Conservation (phyloP, 1,140 invertebrate genomes). For the Platorchestia sp. region DNA sequence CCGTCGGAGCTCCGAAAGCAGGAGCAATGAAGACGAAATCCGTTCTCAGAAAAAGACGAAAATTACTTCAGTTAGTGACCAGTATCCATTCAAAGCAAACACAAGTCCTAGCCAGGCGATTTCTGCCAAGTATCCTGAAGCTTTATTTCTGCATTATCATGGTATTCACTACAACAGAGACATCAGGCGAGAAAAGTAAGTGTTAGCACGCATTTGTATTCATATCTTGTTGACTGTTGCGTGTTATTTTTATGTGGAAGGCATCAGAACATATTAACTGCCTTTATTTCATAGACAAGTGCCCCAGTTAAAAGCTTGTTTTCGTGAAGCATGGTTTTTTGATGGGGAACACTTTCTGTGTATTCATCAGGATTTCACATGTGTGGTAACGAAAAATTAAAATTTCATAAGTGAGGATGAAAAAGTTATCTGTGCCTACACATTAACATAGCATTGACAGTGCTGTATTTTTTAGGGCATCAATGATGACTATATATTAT, state of each 20-base stretch:
- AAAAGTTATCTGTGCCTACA: no score
- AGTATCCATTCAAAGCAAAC: constrained; percentile 40
- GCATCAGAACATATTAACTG: not conserved
- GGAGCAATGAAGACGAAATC: not conserved
- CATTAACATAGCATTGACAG: no score
- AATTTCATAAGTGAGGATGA: no score
- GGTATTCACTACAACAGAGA: constrained; percentile 24
- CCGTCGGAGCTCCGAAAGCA: not conserved
- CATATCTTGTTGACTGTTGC: not conserved
- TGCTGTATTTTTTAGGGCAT: no score
- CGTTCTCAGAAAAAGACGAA: not conserved
- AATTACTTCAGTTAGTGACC: not conserved
- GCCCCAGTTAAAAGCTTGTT: not conserved
- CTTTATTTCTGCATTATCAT: not conserved
- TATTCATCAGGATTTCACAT: no score
- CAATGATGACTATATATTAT: no score
- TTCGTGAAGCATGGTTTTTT: not conserved
- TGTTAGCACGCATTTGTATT: not conserved
- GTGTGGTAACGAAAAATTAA: no score
- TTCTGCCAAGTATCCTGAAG: not conserved
- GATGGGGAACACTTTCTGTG: no score
- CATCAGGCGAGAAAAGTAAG: constrained; percentile 1
- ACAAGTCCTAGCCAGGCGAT: not conserved
- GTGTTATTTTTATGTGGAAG: not conserved
- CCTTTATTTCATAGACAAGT: not conserved